Percentiles rank a stretch among this genome's conserved stretches.
These are phyloP conservation scores for Scomber colias DNA, from an alignment of 2,113 vertebrate genomes.

Conservation along the genomic window DNA sequence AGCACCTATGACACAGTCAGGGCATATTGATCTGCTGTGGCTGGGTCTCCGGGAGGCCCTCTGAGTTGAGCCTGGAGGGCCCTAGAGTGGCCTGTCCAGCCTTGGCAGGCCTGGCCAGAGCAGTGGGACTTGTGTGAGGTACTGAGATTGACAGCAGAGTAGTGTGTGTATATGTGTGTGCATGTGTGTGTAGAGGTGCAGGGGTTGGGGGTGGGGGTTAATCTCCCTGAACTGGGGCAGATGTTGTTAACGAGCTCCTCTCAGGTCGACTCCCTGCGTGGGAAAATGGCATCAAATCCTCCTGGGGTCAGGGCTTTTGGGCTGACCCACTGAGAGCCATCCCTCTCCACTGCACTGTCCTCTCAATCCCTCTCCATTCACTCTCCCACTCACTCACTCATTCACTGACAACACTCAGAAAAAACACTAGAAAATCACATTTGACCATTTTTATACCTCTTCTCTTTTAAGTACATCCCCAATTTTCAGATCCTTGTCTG, in stretches of 20 bases:
- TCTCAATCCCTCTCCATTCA: conserved; percentile 60
- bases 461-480: conserved; percentile 28
- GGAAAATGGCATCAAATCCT: conserved; percentile 89
- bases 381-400: conserved; percentile 54
- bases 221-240: conserved; percentile 88
- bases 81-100: conserved; percentile 60
- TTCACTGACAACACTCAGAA: conserved; percentile 51
- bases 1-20: conserved; percentile 42
- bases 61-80: conserved; percentile 51
- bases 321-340: conserved; percentile 83
- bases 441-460: conserved; percentile 40
- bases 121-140: conserved; percentile 70
- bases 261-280: conserved; percentile 86
- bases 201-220: conserved; percentile 78
- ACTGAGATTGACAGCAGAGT: conserved; percentile 77
- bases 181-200: conserved; percentile 68
- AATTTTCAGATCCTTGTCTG: conserved; percentile 42
- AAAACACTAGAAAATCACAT: conserved; percentile 65
- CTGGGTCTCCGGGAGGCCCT: conserved; percentile 55
- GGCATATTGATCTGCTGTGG: conserved; percentile 62
- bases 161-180: conserved; percentile 27
- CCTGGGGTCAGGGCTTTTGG: conserved; percentile 85
- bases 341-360: conserved; percentile 73
- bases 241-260: conserved; percentile 88
- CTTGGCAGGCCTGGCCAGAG: conserved; percentile 69